Conservation (phyloP, 2,888 invertebrate species). For the Cistogaster globosa region DNA sequence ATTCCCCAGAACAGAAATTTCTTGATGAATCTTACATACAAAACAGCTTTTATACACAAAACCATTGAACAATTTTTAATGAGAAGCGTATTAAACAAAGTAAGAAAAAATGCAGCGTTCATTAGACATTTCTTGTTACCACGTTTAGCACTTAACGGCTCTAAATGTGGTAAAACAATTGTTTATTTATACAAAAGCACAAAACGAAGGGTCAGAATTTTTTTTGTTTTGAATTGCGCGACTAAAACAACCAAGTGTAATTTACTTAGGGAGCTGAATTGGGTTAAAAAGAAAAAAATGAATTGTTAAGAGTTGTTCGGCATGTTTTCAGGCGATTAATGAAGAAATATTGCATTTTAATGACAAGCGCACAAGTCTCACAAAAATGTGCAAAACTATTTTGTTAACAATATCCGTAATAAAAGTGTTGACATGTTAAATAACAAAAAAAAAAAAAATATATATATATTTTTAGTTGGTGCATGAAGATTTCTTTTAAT, state of each 20-base stretch:
- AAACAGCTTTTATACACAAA: constrained; percentile 7
- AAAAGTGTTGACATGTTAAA: constrained; percentile 62
- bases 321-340: constrained; percentile 73
- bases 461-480: too few species aligned
- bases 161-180: constrained; percentile 66
- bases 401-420: constrained; percentile 47
- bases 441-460: background rate
- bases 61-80: constrained; percentile 5
- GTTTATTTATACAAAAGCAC: constrained; percentile 62
- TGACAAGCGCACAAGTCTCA: constrained; percentile 62
- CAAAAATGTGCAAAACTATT: constrained; percentile 68
- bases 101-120: constrained; percentile 73
- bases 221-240: background rate
- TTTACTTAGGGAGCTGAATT: constrained; percentile 33
- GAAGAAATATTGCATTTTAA: constrained; percentile 81
- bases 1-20: constrained; percentile 24
- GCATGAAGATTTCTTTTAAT: too few species aligned
- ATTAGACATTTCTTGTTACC: constrained; percentile 80
- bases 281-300: constrained; percentile 4
- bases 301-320: constrained; percentile 7
- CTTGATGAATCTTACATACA: constrained; percentile 47
- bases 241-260: constrained; percentile 10
- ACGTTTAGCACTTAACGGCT: constrained; percentile 80
- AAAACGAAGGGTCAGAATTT: constrained; percentile 43
- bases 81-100: constrained; percentile 21